Evolutionary conservation across 2,113 vertebrate species (phyloP).

Genomic region (Osmerus mordax): DNA sequence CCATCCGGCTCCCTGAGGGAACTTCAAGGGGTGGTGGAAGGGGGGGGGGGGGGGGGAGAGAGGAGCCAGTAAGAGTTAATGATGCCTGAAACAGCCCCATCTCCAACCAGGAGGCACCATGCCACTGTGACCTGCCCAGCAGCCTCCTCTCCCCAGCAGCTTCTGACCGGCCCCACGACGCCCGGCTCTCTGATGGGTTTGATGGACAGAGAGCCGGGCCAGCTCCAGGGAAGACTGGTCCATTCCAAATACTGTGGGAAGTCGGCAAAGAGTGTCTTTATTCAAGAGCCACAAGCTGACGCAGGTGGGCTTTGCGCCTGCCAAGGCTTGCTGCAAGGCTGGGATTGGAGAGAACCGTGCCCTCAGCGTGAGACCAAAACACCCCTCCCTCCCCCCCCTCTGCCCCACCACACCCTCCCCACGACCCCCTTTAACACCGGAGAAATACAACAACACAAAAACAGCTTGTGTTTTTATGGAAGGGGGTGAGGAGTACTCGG

Average conservation of each 20-base stretch:
- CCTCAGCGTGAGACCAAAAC: conserved; percentile 17
- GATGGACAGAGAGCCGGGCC: neutral
- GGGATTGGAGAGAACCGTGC: neutral
- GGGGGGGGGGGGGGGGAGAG: conserved; percentile 29
- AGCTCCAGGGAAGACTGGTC: neutral
- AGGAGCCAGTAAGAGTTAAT: conserved; percentile 51
- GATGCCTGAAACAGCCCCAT: conserved; percentile 57
- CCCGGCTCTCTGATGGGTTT: neutral
- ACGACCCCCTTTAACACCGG: conserved; percentile 22
- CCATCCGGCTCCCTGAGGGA: conserved; percentile 22
- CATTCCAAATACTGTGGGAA: neutral
- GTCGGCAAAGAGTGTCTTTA: neutral
- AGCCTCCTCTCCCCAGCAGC: conserved; percentile 17
- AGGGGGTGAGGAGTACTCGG: conserved; percentile 57
- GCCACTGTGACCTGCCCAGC: conserved; percentile 29
- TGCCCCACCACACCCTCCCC: conserved; percentile 9
- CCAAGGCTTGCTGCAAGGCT: neutral
- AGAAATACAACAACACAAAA: conserved; percentile 59
- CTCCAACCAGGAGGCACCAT: conserved; percentile 45
- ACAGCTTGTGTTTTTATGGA: conserved; percentile 60
- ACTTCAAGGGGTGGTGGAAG: conserved; percentile 25
- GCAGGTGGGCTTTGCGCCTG: neutral
- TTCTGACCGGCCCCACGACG: conserved; percentile 30
- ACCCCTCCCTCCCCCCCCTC: conserved; percentile 63
- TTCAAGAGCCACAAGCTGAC: neutral